Conservation (phyloP, 1,140 invertebrate species). For the Sitobion miscanthi region DNA sequence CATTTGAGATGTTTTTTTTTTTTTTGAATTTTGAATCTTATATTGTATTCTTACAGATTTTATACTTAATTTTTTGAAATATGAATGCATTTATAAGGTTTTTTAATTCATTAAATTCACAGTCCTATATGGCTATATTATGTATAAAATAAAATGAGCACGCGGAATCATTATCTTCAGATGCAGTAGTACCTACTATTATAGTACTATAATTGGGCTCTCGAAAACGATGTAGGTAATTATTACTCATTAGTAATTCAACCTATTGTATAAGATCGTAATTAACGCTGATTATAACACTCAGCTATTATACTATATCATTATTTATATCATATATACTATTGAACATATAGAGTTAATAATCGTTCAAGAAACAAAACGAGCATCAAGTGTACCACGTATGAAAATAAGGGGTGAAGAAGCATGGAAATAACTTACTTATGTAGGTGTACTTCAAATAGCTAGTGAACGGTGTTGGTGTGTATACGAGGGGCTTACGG, state of each 20-base stretch:
- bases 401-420: background rate
- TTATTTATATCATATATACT: background rate
- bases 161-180: background rate
- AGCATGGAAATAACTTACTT: background rate
- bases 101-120: background rate
- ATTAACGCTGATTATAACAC: background rate
- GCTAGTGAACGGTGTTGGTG: too few relatives aligned
- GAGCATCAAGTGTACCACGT: background rate
- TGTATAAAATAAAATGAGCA: background rate
- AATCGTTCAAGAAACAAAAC: background rate
- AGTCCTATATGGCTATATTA: background rate
- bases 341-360: background rate
- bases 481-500: too few relatives aligned
- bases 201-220: too few relatives aligned
- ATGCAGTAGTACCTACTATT: too few relatives aligned
- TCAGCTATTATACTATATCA: background rate
- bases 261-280: background rate
- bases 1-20: too few relatives aligned
- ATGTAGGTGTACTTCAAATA: too few relatives aligned
- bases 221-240: background rate
- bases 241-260: background rate
- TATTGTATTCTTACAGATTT: too few relatives aligned
- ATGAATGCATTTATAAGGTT: too few relatives aligned
- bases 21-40: too few relatives aligned
- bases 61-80: too few relatives aligned